These are phyloP conservation scores for Tiaroga cobitis DNA, from an alignment of 2,797 vertebrate genomes.

Conservation along the genomic window DNA sequence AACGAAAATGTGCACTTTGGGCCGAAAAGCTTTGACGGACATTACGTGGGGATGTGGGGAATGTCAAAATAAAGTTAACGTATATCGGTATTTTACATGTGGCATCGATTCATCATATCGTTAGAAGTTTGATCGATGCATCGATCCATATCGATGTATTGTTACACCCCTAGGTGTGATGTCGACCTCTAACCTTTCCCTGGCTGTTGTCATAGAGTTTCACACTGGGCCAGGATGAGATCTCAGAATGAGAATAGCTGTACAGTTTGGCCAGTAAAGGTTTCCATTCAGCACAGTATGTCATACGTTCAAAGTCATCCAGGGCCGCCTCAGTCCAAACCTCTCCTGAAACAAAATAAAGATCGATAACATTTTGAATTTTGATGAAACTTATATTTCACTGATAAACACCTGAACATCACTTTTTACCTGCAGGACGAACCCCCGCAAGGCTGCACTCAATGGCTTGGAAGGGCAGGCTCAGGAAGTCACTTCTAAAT, in stretches of 20 bases:
- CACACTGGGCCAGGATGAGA: constrained; percentile 82
- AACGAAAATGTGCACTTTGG: too few relatives aligned
- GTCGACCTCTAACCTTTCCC: constrained; percentile 71
- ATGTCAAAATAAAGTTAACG: too few relatives aligned
- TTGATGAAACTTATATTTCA: neutral
- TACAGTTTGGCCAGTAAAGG: constrained; percentile 87
- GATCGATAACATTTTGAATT: neutral
- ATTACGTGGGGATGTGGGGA: too few relatives aligned
- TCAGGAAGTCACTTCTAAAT: constrained; percentile 91
- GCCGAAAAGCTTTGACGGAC: too few relatives aligned
- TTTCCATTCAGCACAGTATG: constrained; percentile 84
- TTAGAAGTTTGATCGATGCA: too few relatives aligned
- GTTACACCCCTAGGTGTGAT: neutral
- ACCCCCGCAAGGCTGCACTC: constrained; percentile 89
- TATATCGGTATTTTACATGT: too few relatives aligned
- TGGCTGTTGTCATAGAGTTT: constrained; percentile 76
- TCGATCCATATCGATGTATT: too few relatives aligned
- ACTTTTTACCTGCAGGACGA: constrained; percentile 77
- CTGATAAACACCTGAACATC: neutral
- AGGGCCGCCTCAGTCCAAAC: constrained; percentile 84
- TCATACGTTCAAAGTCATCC: constrained; percentile 85
- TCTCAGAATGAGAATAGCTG: constrained; percentile 84
- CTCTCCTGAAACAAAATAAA: constrained; percentile 69
- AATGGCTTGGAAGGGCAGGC: constrained; percentile 93
- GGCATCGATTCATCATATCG: too few relatives aligned